Evolutionary conservation across 2,113 vertebrate genomes (phyloP).

Genomic region (Chaetodon auriga): DNA sequence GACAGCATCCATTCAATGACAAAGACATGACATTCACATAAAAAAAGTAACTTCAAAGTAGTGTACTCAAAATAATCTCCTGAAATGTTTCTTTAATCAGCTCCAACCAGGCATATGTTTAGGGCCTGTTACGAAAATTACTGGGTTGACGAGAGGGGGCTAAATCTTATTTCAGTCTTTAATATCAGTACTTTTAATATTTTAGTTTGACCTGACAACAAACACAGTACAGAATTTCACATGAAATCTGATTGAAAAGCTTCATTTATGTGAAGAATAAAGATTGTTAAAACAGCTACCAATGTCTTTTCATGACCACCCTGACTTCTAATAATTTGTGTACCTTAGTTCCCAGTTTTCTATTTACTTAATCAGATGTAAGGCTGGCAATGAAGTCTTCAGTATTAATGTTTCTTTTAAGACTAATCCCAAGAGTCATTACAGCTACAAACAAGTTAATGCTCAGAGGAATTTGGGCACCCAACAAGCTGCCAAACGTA

Average conservation of each 20-base stretch:
- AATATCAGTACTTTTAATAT: not conserved
- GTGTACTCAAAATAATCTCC: not conserved
- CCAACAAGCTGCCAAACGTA: too few species aligned
- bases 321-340: not conserved
- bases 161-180: not conserved
- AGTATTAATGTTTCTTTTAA: not conserved
- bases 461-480: too few species aligned
- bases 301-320: too few species aligned
- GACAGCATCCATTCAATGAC: not conserved
- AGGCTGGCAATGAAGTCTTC: not conserved
- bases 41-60: slow-evolving; percentile 18
- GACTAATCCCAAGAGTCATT: too few species aligned
- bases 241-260: too few species aligned
- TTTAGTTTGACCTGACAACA: too few species aligned
- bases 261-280: too few species aligned
- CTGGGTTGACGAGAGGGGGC: not conserved
- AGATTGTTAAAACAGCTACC: too few species aligned
- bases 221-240: too few species aligned
- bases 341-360: not conserved
- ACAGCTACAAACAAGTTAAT: too few species aligned
- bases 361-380: not conserved
- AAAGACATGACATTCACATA: not conserved
- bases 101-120: not conserved
- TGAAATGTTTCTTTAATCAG: slow-evolving; percentile 2
- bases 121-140: not conserved